Base-by-base conservation (phyloP, 1,140 invertebrate species). In the Coboldia fuscipes region DNA sequence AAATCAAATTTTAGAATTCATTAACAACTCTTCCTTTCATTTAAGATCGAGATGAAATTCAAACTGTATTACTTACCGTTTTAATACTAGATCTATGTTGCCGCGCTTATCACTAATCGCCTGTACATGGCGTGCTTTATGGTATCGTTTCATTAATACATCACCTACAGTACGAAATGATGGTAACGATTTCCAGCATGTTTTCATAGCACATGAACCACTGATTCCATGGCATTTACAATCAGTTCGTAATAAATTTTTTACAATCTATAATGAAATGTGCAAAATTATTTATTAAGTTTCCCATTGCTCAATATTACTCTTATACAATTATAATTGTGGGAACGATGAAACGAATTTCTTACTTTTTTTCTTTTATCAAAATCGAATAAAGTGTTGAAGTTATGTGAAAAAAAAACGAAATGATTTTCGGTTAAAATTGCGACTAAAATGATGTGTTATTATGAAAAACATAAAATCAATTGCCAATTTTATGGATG, bases 171-270 rank as follows among this genome's bases (percentile, higher is more conserved):
- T 63, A 33, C 75, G 65, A 63, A 94, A 93, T 17, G 74, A 71
- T 15, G 82, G 80, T 50, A 92, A 61, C 15, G 80, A 83, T 48
- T 74, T 70, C 90, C 90, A 97, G 56, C 92, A 97, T 3, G 89
- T 96, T 48, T 82, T 76, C 56, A 94, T 68, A 1, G 84, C 84
- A 51, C 90, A 97, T 33, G 85, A 88, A 2, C 90, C 90, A 33
- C 85, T 92, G 16, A 96, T 85, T 4, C 92, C 92, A 54, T 96
- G 90, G 54, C 92, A 96, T 57, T 92, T 93, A 63, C 89, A 94
- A 54, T 88, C 78, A 16, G 76, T 74, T 38, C 74, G 70, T 30
- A 90, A 62, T 42, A 75, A 66, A 36, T 72, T 65, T 51, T 85
- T 81, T 12, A 92, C 79, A 42, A 81, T 70, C 86, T 92, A 54